phyloP scores from a whole-genome alignment of 2,888 invertebrate species.

The Drosophila differens region DNA sequence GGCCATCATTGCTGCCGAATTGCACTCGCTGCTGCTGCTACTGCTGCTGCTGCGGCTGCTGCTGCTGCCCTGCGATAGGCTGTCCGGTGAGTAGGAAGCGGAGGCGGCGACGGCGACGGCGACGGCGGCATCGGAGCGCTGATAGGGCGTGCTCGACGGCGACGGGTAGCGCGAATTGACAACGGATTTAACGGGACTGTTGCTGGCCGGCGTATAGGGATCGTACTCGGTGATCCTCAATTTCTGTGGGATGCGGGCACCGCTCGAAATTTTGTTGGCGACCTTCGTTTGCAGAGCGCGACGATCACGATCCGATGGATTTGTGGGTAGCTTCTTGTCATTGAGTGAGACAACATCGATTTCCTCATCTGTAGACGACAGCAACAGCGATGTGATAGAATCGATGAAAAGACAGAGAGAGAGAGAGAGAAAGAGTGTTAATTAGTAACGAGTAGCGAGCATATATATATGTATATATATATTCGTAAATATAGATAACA shows the following conservation, averaged over 20 bases:
- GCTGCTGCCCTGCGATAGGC: conserved; percentile 71
- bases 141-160: conserved; percentile 81
- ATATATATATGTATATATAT: not conserved
- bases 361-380: conserved; percentile 87
- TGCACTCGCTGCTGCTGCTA: conserved; percentile 6
- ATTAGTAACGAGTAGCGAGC: conserved; percentile 1
- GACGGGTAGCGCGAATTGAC: conserved; percentile 83
- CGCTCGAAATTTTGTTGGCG: conserved; percentile 86
- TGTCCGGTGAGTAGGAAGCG: conserved; percentile 55
- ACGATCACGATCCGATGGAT: conserved; percentile 89
- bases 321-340: conserved; percentile 88
- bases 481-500: not conserved
- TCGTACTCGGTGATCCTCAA: conserved; percentile 63
- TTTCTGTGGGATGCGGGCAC: conserved; percentile 67
- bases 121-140: conserved; percentile 28
- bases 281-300: conserved; percentile 88
- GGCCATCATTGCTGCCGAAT: not conserved
- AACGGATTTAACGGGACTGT: conserved; percentile 82
- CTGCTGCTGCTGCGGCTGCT: conserved; percentile 26
- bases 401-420: not conserved
- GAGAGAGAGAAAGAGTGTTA: not conserved
- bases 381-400: not conserved
- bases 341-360: conserved; percentile 93
- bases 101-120: not conserved
- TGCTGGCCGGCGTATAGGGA: conserved; percentile 82